Base-by-base conservation (phyloP, 2,113 vertebrate genomes). In the Siniperca knerii region DNA sequence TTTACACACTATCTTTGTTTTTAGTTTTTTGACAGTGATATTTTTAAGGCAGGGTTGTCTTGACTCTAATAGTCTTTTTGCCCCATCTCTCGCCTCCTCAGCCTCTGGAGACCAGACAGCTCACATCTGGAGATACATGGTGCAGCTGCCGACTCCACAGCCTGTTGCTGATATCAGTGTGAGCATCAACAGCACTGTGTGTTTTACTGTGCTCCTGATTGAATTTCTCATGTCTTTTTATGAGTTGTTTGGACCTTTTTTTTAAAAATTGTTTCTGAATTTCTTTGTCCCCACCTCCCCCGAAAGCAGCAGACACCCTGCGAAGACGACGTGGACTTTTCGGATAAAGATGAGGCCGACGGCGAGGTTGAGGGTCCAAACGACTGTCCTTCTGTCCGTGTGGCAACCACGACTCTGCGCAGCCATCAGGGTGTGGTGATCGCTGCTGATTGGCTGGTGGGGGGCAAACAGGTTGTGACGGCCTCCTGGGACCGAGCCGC, bases 61-160 rank as follows among this genome's bases (percentile, higher is more conserved):
- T 10, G 21, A 3, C 55, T n/a, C 52, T 54, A 20, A 25, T 11
- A 0, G 15, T 62, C 15, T 37, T 21, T 64, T 13, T n/a, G 25
- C 2, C 33, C 9, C 7, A 0, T 20, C 13, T 57, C 13, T 48
- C 29, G 25, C 20, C 40, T 40, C 72, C 62, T 33, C 91, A 99
- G 98, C 98, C 75, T 99, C 98, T 85, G 98, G 98, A 90, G 98
- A 99, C 92, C 98, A 99, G 96, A 99, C 98, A 1, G 97, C 98
- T 93, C 98, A 99, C 93, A 97, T 99, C 94, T 99, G 98, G 98
- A 97, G 97, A 55, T 99, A 98, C 58, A 95, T 97, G 85, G 97
- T 99, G 61, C 98, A 99, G 93, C 95, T 99, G 86, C 98, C 98
- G 0, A 92, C 96, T 18, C 97, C 98, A 25, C 98, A 97, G 91